Conservation (phyloP, 2,797 vertebrate genomes). For the Valencia hispanica region DNA sequence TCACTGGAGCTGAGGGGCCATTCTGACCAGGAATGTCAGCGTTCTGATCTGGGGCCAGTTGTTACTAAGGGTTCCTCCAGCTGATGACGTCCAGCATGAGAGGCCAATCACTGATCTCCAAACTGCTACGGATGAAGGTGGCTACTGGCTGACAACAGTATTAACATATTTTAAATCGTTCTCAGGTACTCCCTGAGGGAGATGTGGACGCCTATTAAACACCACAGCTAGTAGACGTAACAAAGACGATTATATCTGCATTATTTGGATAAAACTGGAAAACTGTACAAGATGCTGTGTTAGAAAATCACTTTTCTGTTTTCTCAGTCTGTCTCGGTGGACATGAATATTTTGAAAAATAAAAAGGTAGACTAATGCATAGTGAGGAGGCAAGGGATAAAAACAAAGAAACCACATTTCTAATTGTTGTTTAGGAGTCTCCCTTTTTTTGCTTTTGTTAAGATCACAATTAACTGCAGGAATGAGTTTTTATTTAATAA, state of each 20-base stretch:
- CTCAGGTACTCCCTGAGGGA: constrained; percentile 19
- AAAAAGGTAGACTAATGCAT: background rate
- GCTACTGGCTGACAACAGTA: constrained; percentile 45
- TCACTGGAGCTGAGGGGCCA: constrained; percentile 39
- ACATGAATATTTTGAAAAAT: background rate
- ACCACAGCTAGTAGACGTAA: constrained; percentile 21
- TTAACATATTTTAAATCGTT: constrained; percentile 6
- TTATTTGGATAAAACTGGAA: too few relatives aligned
- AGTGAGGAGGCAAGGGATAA: background rate
- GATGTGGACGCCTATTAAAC: constrained; percentile 27
- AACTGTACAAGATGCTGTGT: background rate
- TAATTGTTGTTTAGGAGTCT: too few relatives aligned
- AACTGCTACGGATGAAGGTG: constrained; percentile 13
- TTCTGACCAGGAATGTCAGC: constrained; percentile 41
- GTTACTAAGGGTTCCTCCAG: constrained; percentile 56
- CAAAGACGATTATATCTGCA: background rate
- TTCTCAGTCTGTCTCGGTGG: background rate
- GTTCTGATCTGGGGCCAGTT: constrained; percentile 53
- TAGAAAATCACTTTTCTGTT: constrained; percentile 10
- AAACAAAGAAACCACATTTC: too few relatives aligned
- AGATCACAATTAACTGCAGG: background rate
- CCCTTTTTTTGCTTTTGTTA: background rate
- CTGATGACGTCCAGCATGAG: constrained; percentile 54
- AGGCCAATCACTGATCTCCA: constrained; percentile 45
- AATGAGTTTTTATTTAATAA: background rate